Evolutionary conservation across 2,888 invertebrate species (phyloP).

Genomic region (Cryptocheilus praepositus): DNA sequence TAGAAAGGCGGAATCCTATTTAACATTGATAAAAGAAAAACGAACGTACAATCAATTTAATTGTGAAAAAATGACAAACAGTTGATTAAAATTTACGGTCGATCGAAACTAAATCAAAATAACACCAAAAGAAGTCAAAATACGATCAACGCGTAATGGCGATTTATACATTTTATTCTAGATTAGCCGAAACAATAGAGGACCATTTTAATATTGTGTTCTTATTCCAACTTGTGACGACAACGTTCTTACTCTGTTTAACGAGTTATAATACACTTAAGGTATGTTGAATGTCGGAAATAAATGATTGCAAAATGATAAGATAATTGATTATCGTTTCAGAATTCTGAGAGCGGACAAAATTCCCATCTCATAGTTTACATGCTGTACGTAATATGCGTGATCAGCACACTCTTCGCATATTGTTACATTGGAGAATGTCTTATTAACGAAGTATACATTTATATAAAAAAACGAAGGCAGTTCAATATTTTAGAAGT

Average conservation of each 20-base stretch:
- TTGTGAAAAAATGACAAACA: constrained; percentile 9
- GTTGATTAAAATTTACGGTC: too few relatives aligned
- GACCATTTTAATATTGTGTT: constrained; percentile 29
- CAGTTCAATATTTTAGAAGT: not conserved
- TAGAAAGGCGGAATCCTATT: too few relatives aligned
- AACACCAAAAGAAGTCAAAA: too few relatives aligned
- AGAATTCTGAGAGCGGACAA: constrained; percentile 25
- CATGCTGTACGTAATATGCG: constrained; percentile 28
- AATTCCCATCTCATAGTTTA: constrained; percentile 29
- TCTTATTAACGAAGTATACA: constrained; percentile 25
- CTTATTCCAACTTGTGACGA: constrained; percentile 26
- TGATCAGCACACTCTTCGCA: constrained; percentile 44
- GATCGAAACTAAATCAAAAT: too few relatives aligned
- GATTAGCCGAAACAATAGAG: constrained; percentile 32
- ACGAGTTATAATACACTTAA: constrained; percentile 18
- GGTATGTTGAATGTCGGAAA: constrained; percentile 18
- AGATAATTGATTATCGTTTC: not conserved
- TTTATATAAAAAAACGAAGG: not conserved
- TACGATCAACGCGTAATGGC: not conserved
- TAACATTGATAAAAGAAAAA: too few relatives aligned
- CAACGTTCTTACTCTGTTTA: constrained; percentile 31
- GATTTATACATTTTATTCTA: constrained; percentile 19
- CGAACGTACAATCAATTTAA: too few relatives aligned
- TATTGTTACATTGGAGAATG: constrained; percentile 54
- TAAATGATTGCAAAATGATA: not conserved